phyloP scores from a whole-genome alignment of 1,140 invertebrate genomes.

The Drosophila erecta region DNA sequence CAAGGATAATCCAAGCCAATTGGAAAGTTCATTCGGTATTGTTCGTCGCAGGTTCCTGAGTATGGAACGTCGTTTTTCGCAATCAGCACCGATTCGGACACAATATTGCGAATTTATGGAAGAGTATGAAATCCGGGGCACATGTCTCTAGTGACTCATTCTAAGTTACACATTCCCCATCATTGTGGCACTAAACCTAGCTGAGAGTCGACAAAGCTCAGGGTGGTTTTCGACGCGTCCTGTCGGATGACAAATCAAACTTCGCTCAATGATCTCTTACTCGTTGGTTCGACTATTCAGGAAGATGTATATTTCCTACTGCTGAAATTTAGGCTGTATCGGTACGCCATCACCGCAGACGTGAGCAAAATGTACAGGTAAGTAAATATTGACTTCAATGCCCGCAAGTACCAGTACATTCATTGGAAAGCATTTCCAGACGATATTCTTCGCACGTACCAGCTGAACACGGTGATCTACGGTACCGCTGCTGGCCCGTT shows the following conservation, averaged over 20 bases:
- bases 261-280: neutral
- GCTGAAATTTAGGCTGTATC: neutral
- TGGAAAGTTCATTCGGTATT: neutral
- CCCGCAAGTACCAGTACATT: slow-evolving; percentile 80
- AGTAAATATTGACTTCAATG: neutral
- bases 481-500: neutral
- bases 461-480: slow-evolving; percentile 29
- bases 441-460: slow-evolving; percentile 43
- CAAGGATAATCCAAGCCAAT: no score
- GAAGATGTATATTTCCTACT: neutral
- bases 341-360: neutral
- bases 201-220: no score
- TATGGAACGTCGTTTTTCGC: neutral
- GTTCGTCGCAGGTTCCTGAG: neutral
- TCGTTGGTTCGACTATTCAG: neutral
- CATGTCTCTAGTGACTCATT: neutral
- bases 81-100: neutral
- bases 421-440: slow-evolving; percentile 74
- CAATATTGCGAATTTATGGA: neutral
- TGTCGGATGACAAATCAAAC: neutral
- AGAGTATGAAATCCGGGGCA: neutral
- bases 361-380: neutral
- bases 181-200: no score
- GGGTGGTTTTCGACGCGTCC: no score
- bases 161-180: neutral